Conservation (phyloP, 2,113 vertebrate species). For the Mobula hypostoma region DNA sequence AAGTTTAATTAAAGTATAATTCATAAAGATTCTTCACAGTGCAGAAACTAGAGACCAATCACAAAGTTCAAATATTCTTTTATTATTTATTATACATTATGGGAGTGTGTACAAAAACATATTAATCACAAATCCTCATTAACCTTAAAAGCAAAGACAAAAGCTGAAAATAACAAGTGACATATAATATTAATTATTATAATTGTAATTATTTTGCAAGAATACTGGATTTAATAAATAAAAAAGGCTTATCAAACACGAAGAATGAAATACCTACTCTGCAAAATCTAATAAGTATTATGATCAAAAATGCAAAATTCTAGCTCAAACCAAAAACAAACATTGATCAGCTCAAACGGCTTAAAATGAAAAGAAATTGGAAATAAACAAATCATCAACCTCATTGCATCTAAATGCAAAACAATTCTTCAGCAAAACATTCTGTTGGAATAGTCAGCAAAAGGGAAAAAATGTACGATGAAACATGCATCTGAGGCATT, state of each 20-base stretch:
- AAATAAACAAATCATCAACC: background rate
- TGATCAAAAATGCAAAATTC: background rate
- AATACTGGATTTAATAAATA: background rate
- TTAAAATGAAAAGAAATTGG: background rate
- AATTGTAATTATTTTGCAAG: conserved; percentile 16
- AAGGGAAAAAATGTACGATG: background rate
- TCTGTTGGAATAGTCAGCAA: background rate
- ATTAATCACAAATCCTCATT: background rate
- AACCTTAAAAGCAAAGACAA: background rate
- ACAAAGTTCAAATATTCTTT: background rate
- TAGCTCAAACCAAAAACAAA: background rate
- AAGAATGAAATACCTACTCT: background rate
- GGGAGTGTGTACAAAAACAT: background rate
- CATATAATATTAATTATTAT: background rate
- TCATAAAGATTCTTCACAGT: background rate
- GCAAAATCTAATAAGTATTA: background rate
- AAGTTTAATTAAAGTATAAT: background rate
- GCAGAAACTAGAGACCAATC: background rate
- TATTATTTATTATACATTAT: background rate
- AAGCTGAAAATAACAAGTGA: conserved; percentile 2
- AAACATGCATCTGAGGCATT: background rate
- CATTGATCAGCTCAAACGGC: background rate
- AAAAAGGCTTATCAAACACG: background rate
- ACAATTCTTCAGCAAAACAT: conserved; percentile 12
- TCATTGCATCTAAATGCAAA: background rate